phyloP scores from a whole-genome alignment of 2,888 invertebrate species.

The Hyles lineata region DNA sequence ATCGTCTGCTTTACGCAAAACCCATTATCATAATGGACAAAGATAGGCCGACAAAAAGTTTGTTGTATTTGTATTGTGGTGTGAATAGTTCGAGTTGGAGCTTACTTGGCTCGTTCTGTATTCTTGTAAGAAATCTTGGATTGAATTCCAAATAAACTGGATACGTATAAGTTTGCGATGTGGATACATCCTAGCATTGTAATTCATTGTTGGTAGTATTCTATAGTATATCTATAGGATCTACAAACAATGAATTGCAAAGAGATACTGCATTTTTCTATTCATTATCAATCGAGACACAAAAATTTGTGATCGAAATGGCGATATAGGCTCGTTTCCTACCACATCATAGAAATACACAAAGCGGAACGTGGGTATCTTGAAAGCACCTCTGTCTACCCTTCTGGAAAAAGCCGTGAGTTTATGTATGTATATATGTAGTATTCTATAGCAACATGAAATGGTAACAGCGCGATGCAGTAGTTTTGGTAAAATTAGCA shows the following conservation, averaged over 20 bases:
- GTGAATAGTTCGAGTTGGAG: constrained; percentile 24
- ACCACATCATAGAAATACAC: no score
- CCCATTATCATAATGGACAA: constrained; percentile 25
- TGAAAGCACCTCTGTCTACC: no score
- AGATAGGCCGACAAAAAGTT: constrained; percentile 18
- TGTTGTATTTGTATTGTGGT: constrained; percentile 10
- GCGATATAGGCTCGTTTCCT: no score
- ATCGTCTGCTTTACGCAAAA: constrained; percentile 20
- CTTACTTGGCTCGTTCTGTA: constrained; percentile 25
- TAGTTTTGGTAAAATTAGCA: constrained; percentile 29
- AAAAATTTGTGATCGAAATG: no score
- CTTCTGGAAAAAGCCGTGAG: no score
- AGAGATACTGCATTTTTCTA: no score
- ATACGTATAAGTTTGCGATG: neutral
- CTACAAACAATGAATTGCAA: no score
- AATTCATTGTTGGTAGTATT: neutral
- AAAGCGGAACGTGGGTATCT: no score
- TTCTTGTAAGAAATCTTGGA: constrained; percentile 9
- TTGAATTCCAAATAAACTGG: constrained; percentile 13
- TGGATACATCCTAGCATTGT: neutral
- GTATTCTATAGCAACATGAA: neutral
- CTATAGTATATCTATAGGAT: no score
- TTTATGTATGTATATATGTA: neutral
- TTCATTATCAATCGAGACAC: no score
- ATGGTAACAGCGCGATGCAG: constrained; percentile 16